Evolutionary conservation across 2,797 vertebrate genomes (phyloP).

Genomic region (Meda fulgida): DNA sequence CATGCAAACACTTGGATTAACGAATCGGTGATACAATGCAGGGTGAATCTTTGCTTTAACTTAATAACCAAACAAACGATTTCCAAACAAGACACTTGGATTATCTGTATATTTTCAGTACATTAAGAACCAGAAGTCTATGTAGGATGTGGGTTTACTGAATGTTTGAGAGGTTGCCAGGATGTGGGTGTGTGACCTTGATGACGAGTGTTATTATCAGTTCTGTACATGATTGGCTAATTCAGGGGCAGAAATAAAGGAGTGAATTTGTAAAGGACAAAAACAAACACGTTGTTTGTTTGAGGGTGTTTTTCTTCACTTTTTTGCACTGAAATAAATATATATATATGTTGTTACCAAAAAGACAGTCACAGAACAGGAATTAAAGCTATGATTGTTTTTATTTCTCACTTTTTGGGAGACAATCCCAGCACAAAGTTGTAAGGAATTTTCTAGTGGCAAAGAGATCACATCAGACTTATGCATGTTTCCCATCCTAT

Average conservation of each 20-base stretch:
- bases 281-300: background rate
- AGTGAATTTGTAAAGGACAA: conserved; percentile 9
- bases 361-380: conserved; percentile 7
- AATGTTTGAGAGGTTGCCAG: conserved; percentile 37
- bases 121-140: background rate
- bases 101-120: conserved; percentile 13
- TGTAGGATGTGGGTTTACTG: conserved; percentile 26
- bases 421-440: conserved; percentile 41
- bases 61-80: background rate
- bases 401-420: conserved; percentile 48
- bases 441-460: conserved; percentile 18
- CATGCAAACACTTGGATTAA: background rate
- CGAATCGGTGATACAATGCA: background rate
- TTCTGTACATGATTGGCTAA: conserved; percentile 33
- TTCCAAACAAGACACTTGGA: background rate
- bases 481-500: background rate
- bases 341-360: too few species aligned
- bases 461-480: conserved; percentile 18
- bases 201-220: conserved; percentile 23
- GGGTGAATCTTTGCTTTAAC: background rate
- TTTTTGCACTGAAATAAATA: background rate
- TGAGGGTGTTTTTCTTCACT: background rate
- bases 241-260: conserved; percentile 31
- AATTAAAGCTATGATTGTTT: conserved; percentile 40
- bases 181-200: conserved; percentile 47